Evolutionary conservation across 2,113 vertebrate genomes (phyloP), one percentile per base, ranked within the genome.

Genomic region (Pseudolaguvia tuberculata): DNA sequence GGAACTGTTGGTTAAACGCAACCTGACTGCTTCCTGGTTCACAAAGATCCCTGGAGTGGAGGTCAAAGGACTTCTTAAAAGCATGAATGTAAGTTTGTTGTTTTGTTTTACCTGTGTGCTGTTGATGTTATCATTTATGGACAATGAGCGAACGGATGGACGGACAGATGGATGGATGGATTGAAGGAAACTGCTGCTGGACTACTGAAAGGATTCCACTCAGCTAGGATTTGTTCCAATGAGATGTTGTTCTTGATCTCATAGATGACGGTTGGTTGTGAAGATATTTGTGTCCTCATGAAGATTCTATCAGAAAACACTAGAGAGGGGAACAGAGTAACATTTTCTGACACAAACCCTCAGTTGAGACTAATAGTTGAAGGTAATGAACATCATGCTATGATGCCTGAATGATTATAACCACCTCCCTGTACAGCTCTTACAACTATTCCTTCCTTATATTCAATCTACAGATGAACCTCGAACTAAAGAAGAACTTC

Each of bases 261-360:
- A 12, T 76, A 99, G 97, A 87, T 97, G 85, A 85, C 79, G 76
- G 85, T 98, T 78, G 93, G 90, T 74, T 91, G 97, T 81, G 96
- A 97, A 48, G 96, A 98, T 85, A 80, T 98, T 52, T 86, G 85
- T 14, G 87, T 99, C 58, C 87, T 95, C 52, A 93, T 95, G 86
- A 95, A 91, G 87, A 93, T 95, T 55, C 73, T 98, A 76, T 84
- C 81, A 0, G 94, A 98, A 90, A 99, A 99, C 86, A 91, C 98
- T 65, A 91, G 92, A 14, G 96, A 98, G 82, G 90, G 87, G 35
- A 87, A 86, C 69, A 88, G 82, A 73, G 85, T 83, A 3, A 56
- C 74, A 70, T 75, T 15, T 47, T 74, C 66, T 69, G 90, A 92
- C 18, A 56, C 78, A n/a, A 81, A 25, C 39, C 39, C 4, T 35